Percentiles rank a stretch among this genome's conserved stretches.
Evolutionary conservation across 2,113 vertebrate species (phyloP).

Genomic region (Cyanoliseus patagonus): DNA sequence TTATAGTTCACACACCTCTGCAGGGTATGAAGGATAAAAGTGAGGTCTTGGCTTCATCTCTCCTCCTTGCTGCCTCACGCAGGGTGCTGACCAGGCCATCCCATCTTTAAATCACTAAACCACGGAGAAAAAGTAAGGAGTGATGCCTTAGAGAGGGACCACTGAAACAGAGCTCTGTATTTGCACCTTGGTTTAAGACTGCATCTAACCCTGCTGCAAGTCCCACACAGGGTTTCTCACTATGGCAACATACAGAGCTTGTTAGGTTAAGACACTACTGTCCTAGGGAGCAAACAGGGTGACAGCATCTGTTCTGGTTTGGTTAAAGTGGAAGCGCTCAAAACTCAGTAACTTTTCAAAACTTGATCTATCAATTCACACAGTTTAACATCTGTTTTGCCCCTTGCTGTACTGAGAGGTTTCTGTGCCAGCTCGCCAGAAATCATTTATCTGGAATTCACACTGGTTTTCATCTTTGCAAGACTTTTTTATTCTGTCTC

Average conservation of each 20-base stretch:
- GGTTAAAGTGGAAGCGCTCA: background rate
- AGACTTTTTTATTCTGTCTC: background rate
- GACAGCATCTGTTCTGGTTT: background rate
- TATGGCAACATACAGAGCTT: background rate
- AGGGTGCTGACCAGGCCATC: background rate
- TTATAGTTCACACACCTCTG: background rate
- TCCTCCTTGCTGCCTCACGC: accelerated
- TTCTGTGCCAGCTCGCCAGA: accelerated
- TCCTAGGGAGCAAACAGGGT: background rate
- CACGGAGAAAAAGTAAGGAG: background rate
- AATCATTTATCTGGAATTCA: background rate
- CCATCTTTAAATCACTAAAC: background rate
- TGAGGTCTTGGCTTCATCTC: background rate
- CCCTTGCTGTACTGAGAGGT: background rate
- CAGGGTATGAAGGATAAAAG: background rate
- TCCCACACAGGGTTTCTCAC: background rate
- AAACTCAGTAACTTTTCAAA: background rate
- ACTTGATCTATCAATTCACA: background rate
- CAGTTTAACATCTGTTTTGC: background rate
- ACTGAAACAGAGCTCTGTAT: background rate
- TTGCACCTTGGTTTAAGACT: background rate
- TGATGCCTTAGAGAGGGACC: background rate
- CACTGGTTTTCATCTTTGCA: background rate
- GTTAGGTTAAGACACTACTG: background rate
- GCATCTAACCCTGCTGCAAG: accelerated